Base-by-base conservation (phyloP, 2,797 vertebrate species). In the Typhlichthys eigenmanni region DNA sequence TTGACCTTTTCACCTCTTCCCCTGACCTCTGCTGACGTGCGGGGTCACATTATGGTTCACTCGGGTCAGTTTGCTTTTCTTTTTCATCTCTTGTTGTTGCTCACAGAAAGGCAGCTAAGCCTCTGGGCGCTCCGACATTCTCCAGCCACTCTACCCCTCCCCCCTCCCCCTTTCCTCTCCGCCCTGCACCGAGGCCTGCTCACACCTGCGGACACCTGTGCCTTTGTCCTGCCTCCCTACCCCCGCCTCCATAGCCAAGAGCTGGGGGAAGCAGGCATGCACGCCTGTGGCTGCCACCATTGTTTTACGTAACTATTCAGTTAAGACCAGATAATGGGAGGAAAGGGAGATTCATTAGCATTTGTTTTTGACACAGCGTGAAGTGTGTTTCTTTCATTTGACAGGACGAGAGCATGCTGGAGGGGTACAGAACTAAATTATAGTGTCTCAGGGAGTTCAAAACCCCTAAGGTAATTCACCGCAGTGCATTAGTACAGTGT, bases 141-240 rank as follows among this genome's bases (percentile, higher is more conserved):
- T 79, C 79, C 58, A 45, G 24, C 71, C 68, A 50, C 49, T 68
- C 50, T n/a, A 24, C 60, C 51, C 76, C 68, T 5, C 1, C 67
- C 58, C 61, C 62, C 19, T 56, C 46, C 29, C 71, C 66, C 52
- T 50, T 68, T 43, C 13, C 38, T 55, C 54, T 75, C 68, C 5
- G 2, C 68, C 59, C 62, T 13, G 56, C 74, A 81, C 80, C 79
- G 60, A 84, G 72, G 71, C 66, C 72, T 72, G 13, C 74, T 82
- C 84, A 86, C 86, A 91, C 89, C 90, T 92, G 89, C 76, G 86
- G 71, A 92, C 91, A 93, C 92, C 91, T 93, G 90, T 86, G 84
- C 84, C 79, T 91, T 91, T 93, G 90, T 93, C 79, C 81, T 72
- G 38, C 59, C 68, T 17, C 51, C 64, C 71, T 64, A 71, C 67